Percentiles rank a stretch among this genome's conserved stretches.
Conservation (phyloP, 2,113 vertebrate genomes). For the Campylomormyrus tamandua region DNA sequence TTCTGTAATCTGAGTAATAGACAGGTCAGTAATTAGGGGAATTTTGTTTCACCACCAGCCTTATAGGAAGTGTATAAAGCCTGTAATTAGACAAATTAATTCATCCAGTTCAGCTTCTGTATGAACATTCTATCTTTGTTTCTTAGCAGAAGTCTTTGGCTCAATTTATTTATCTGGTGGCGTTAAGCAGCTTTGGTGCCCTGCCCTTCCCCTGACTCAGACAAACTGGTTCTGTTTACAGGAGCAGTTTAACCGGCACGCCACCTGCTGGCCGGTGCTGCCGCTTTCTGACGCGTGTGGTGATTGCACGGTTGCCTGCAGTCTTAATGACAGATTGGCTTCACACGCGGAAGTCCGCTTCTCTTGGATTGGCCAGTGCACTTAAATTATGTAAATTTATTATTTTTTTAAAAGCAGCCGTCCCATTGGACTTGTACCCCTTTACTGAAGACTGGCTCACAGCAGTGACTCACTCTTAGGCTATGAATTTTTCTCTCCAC, state of each 20-base stretch:
- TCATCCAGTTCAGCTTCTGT: background rate
- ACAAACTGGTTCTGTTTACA: constrained; percentile 6
- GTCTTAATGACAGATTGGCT: background rate
- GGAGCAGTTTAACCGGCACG: background rate
- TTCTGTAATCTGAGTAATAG: background rate
- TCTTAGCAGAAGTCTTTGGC: background rate
- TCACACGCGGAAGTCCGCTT: background rate
- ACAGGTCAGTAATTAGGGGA: background rate
- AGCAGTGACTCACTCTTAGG: background rate
- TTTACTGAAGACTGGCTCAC: constrained; percentile 5
- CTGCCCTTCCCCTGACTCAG: background rate
- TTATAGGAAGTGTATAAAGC: background rate
- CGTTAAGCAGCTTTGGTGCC: background rate
- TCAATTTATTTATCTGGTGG: background rate
- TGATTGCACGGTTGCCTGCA: background rate
- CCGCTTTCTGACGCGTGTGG: background rate
- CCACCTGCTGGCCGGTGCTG: background rate
- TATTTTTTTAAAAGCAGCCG: background rate
- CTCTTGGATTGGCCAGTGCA: constrained; percentile 1
- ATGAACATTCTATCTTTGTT: background rate
- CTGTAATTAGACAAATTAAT: background rate
- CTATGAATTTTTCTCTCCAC: background rate
- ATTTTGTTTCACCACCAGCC: background rate
- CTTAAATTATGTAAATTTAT: background rate
- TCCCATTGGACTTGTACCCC: constrained; percentile 14